These are phyloP conservation scores for Helicolenus hilgendorfi DNA, from an alignment of 2,797 vertebrate species.

Conservation along the genomic window DNA sequence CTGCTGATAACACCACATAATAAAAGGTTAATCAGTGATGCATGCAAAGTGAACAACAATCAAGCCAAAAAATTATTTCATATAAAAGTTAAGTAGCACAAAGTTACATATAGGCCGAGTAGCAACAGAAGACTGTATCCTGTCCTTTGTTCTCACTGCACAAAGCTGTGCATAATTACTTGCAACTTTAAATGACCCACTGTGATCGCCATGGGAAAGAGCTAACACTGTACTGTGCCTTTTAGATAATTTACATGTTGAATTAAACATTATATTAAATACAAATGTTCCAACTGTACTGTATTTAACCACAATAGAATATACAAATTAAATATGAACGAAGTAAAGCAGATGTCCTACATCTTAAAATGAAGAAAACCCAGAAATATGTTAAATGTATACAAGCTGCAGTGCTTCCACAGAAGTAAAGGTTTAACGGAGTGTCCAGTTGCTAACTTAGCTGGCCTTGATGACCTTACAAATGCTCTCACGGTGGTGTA, in stretches of 20 bases:
- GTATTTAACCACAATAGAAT: background rate
- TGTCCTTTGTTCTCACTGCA: background rate
- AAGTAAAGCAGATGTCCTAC: background rate
- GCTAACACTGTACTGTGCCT: background rate
- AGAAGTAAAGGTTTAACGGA: background rate
- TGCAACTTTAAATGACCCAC: background rate
- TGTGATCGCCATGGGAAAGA: background rate
- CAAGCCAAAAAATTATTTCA: background rate
- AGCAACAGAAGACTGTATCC: background rate
- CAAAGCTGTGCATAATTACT: background rate
- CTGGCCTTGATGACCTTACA: background rate
- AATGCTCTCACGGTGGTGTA: constrained; percentile 28
- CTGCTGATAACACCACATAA: background rate
- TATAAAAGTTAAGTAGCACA: background rate
- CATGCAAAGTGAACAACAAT: background rate
- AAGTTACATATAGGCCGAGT: background rate
- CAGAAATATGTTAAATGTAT: background rate
- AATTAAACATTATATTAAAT: background rate
- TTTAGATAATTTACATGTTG: background rate
- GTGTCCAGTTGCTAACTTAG: background rate
- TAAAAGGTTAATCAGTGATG: background rate
- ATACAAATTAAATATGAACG: background rate
- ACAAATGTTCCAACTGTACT: background rate
- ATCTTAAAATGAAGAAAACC: background rate
- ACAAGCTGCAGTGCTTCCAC: background rate